A percentile compares a stretch with the other conserved stretches of the same genome.
These are phyloP conservation scores for Dendroctonus ponderosae DNA, from an alignment of 1,140 invertebrate genomes.

Conservation along the genomic window DNA sequence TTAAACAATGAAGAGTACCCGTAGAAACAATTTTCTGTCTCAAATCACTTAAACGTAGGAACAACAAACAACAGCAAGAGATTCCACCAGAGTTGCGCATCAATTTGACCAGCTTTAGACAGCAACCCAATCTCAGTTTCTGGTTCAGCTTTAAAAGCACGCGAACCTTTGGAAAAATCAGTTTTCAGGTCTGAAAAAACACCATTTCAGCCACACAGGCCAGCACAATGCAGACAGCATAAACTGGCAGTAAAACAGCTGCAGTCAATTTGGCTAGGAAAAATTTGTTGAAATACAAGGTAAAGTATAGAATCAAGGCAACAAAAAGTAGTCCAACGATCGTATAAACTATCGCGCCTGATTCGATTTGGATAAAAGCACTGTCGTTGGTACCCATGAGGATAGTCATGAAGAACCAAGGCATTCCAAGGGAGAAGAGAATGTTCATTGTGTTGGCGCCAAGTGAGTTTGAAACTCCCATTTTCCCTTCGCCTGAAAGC, in stretches of 20 bases:
- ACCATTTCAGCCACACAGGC: conserved; percentile 55
- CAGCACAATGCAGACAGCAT: conserved; percentile 62
- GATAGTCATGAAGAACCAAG: conserved; percentile 77
- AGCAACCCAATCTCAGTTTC: no score
- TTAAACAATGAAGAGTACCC: no score
- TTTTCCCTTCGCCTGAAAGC: conserved; percentile 70
- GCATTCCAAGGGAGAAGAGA: conserved; percentile 78
- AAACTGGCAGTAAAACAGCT: conserved; percentile 58
- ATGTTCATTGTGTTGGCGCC: conserved; percentile 85
- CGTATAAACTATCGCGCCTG: conserved; percentile 63
- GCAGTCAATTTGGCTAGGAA: conserved; percentile 60
- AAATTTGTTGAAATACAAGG: conserved; percentile 59
- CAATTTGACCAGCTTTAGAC: no score
- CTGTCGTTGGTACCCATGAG: conserved; percentile 53
- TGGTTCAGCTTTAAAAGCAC: no score
- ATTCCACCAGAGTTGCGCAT: no score
- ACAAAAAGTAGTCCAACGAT: conserved; percentile 62
- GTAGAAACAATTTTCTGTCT: no score
- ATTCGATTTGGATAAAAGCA: conserved; percentile 56
- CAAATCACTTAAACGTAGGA: no score
- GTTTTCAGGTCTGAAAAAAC: conserved; percentile 13
- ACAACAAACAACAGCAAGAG: no score
- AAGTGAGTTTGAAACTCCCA: conserved; percentile 81
- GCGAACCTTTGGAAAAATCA: no score
- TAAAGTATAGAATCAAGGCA: conserved; percentile 58